Conservation (phyloP, 30 jellyfish, hydroid and myxozoan genomes). For the Hydractinia echinata region DNA sequence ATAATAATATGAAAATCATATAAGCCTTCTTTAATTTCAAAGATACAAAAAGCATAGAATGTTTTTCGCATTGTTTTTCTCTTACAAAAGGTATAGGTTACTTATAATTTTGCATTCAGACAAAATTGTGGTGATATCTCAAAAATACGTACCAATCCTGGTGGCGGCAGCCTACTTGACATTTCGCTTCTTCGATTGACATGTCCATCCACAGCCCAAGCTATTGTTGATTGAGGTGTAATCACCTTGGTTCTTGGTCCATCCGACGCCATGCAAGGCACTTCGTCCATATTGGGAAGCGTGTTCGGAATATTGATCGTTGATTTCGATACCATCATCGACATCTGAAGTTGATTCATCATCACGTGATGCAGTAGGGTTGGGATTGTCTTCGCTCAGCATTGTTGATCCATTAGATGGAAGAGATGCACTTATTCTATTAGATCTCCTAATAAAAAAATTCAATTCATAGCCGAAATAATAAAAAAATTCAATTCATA, state of each 20-base stretch:
- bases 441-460: background rate
- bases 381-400: background rate
- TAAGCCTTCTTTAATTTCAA: no score
- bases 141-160: constrained; percentile 52
- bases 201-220: constrained; percentile 95
- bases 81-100: no score
- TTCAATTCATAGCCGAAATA: no score
- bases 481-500: no score
- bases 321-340: constrained; percentile 22
- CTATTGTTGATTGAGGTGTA: constrained; percentile 47
- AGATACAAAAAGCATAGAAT: no score
- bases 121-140: background rate
- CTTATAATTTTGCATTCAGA: no score
- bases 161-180: constrained; percentile 53
- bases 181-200: constrained; percentile 49
- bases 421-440: background rate
- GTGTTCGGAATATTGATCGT: constrained; percentile 14
- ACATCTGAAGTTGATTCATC: constrained; percentile 26
- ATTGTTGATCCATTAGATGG: background rate
- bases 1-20: no score
- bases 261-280: constrained; percentile 4
- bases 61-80: no score
- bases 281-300: constrained; percentile 2
- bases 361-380: background rate
- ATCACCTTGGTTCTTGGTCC: constrained; percentile 25